Conservation (phyloP, 2,797 vertebrate species). For the Decapterus maruadsi region DNA sequence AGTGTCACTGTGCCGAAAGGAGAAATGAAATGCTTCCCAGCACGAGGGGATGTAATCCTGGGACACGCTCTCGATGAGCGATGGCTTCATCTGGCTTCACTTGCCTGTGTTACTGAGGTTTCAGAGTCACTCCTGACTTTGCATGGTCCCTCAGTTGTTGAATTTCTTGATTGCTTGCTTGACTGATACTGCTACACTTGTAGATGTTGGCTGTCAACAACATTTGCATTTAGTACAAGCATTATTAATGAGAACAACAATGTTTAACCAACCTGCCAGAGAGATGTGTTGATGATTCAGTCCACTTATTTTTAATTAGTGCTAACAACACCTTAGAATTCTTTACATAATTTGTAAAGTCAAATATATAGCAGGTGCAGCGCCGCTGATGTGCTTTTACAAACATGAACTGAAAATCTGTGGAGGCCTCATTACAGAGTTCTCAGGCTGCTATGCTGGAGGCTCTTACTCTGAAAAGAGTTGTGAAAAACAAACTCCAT, state of each 20-base stretch:
- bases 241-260: slow-evolving; percentile 44
- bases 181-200: slow-evolving; percentile 47
- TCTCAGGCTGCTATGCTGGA: not conserved
- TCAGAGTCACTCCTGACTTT: slow-evolving; percentile 40
- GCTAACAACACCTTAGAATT: slow-evolving; percentile 50
- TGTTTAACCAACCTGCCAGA: slow-evolving; percentile 28
- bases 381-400: slow-evolving; percentile 11
- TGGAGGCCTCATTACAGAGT: not conserved
- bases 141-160: slow-evolving; percentile 38
- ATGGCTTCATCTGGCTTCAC: slow-evolving; percentile 55
- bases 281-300: slow-evolving; percentile 63
- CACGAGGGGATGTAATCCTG: slow-evolving; percentile 58
- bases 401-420: not conserved
- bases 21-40: slow-evolving; percentile 79
- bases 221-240: slow-evolving; percentile 24
- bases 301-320: slow-evolving; percentile 67
- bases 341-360: slow-evolving; percentile 29
- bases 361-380: not conserved
- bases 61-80: slow-evolving; percentile 45
- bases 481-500: not conserved
- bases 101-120: slow-evolving; percentile 42
- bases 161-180: slow-evolving; percentile 52
- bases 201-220: slow-evolving; percentile 53
- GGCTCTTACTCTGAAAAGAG: not conserved
- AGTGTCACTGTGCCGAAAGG: slow-evolving; percentile 78